These are phyloP conservation scores for Drosophila leontia DNA, from an alignment of 1,140 invertebrate genomes.

Conservation along the genomic window DNA sequence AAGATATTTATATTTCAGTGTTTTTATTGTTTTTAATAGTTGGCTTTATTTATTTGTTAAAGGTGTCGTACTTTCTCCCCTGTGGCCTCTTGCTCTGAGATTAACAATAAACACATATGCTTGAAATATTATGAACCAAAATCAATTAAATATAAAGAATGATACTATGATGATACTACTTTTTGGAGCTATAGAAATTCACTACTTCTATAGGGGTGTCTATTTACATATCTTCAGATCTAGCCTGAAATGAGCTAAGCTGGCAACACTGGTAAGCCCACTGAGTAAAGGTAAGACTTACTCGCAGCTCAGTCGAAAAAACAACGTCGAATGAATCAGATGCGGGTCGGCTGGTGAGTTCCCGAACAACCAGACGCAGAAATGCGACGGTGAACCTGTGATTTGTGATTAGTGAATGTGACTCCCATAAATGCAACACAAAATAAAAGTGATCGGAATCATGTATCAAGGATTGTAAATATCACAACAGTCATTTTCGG, in stretches of 20 bases:
- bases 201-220: not conserved
- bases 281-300: slow-evolving; percentile 4
- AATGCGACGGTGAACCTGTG: slow-evolving; percentile 13
- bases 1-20: no score
- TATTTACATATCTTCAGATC: not conserved
- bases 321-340: slow-evolving; percentile 55
- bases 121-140: no score
- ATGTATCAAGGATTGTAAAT: not conserved
- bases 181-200: no score
- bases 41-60: no score
- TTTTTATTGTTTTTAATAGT: no score
- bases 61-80: no score
- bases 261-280: not conserved
- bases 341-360: slow-evolving; percentile 58
- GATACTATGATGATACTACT: no score
- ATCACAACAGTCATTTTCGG: not conserved
- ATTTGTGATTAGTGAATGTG: slow-evolving; percentile 18
- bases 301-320: slow-evolving; percentile 45
- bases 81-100: no score
- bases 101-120: no score
- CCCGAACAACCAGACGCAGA: slow-evolving; percentile 6
- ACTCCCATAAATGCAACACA: not conserved
- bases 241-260: not conserved
- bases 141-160: no score
- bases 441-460: not conserved